A percentile compares a stretch with the other conserved stretches of the same genome.
Conservation (phyloP, 2,797 vertebrate genomes). For the Taeniopygia guttata region DNA sequence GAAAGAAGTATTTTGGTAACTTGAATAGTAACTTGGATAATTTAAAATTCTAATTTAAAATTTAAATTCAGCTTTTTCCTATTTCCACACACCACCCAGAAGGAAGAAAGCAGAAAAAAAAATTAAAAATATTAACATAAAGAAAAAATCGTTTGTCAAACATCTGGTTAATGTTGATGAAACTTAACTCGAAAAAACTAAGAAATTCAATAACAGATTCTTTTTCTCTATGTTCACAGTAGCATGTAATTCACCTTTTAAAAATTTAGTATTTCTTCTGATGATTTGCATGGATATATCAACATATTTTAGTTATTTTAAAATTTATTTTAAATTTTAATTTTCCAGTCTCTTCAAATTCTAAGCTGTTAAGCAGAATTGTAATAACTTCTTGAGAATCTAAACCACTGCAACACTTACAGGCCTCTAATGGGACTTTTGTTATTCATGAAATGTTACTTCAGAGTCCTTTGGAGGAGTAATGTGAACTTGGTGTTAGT, state of each 20-base stretch:
- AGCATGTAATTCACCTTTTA: not conserved
- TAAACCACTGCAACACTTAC: not conserved
- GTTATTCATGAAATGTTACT: not conserved
- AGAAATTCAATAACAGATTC: not conserved
- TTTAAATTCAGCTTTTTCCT: no score
- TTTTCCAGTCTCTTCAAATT: not conserved
- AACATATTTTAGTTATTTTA: not conserved
- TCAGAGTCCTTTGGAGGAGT: not conserved
- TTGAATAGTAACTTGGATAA: not conserved
- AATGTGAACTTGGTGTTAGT: not conserved
- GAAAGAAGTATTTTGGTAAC: not conserved
- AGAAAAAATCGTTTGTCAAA: not conserved
- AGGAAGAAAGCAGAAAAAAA: not conserved
- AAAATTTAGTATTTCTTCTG: not conserved
- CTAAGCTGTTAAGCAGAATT: not conserved
- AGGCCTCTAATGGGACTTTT: not conserved
- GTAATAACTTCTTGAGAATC: not conserved
- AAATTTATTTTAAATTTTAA: not conserved
- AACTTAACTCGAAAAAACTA: not conserved
- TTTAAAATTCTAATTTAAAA: not conserved
- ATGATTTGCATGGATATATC: not conserved
- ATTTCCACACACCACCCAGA: fast-evolving
- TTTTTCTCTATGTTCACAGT: not conserved
- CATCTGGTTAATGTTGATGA: not conserved
- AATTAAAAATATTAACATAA: not conserved